phyloP scores from a whole-genome alignment of 1,140 invertebrate genomes.

The Drosophila dunni region DNA sequence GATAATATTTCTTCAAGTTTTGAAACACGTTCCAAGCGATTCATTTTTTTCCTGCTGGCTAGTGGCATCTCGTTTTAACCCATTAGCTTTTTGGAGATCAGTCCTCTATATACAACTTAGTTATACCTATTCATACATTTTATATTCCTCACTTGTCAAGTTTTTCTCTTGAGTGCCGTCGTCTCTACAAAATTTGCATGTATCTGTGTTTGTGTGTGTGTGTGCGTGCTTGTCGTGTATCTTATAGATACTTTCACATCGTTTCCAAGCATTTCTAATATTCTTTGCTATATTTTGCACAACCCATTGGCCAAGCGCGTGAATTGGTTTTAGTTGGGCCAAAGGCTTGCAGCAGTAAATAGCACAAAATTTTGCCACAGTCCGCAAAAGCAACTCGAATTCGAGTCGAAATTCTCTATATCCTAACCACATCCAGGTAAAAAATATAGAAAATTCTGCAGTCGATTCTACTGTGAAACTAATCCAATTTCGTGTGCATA shows the following conservation, averaged over 20 bases:
- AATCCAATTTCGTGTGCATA: constrained; percentile 32
- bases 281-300: constrained; percentile 53
- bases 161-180: constrained; percentile 30
- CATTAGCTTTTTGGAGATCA: constrained; percentile 35
- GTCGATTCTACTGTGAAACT: background rate
- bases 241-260: constrained; percentile 38
- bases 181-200: background rate
- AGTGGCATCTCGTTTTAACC: constrained; percentile 63
- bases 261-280: constrained; percentile 36
- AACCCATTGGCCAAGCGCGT: constrained; percentile 48
- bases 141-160: constrained; percentile 48
- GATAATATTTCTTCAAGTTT: constrained; percentile 61
- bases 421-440: constrained; percentile 24
- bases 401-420: no score
- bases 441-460: background rate
- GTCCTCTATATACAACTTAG: constrained; percentile 26
- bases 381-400: constrained; percentile 45
- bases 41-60: constrained; percentile 14
- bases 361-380: constrained; percentile 58
- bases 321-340: constrained; percentile 74
- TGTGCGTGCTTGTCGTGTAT: constrained; percentile 19
- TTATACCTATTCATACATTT: constrained; percentile 27
- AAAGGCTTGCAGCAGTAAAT: constrained; percentile 77
- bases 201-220: constrained; percentile 39
- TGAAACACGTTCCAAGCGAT: constrained; percentile 63